Evolutionary conservation across 1,140 invertebrate species (phyloP), one percentile per base, ranked within the genome.

Genomic region (Schmidtea mediterranea): DNA sequence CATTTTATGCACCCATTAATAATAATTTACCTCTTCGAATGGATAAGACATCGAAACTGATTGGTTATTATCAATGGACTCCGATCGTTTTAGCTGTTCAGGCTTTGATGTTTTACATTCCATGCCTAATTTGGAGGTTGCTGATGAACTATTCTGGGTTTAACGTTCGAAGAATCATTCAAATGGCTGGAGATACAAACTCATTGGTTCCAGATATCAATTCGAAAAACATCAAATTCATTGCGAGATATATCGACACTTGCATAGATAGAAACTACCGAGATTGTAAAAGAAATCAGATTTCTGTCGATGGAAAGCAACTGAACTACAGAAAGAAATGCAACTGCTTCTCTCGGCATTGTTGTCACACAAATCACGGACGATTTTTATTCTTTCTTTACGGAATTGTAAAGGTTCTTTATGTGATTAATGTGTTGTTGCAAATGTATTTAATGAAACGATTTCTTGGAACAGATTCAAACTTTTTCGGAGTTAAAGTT

Each of bases 61-160:
- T 66, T 15, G 61, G 58, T 46, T 73, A 73, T 53, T 72, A 72
- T 54, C 70, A 72, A 54, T 72, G 71, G 45, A 21, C 23, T 36
- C 46, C 46, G 18, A 24, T 48, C 2, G 23, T 48, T 15, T 24
- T 48, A 37, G 46, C 46, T n/a, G 23, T 48, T n/a, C 46, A 48
- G 15, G 46, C 46, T 3, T 23, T 48, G 15, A n/a, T 48, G n/a
- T 18, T 48, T 10, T 48, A 48, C 23, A 15, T 48, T 18, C 46
- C 46, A 15, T 48, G 46, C 15, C 15, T 48, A 5, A 48, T 48
- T 13, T 48, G 46, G 46, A 15, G 46, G 6, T 15, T 48, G 3
- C 19, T 48, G 8, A 48, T 48, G 46, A 24, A 24, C 23, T 48
- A 48, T 40, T 48, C 46, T 3, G 46, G 46, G 2, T 48, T 48